Base-by-base conservation (phyloP, 2,797 vertebrate species). In the Coracias cyanogaster region DNA sequence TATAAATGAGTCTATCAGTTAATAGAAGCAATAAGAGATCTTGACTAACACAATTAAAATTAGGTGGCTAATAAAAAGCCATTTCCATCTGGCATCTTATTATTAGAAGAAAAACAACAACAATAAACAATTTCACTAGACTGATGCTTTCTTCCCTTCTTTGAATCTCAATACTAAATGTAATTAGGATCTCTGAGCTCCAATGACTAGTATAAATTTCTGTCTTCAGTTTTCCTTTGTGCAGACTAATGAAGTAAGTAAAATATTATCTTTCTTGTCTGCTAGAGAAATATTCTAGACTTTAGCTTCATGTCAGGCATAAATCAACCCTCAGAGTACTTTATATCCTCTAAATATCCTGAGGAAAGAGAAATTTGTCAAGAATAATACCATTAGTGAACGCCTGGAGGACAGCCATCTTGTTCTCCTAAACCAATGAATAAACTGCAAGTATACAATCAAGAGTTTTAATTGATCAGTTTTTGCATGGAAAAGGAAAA, bases 341-440 rank as follows among this genome's bases (percentile, higher is more conserved):
- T 98, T 97, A 96, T 90, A 97, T 98, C 97, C 97, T 96, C 97
- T 97, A 96, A 98, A 98, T 98, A 97, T 98, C 97, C 97, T 95
- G 96, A 98, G 97, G 95, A 97, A 98, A 98, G 95, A 96, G 92
- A 97, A 98, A 98, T 98, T 98, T 96, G 98, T 99, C 98, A 98
- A 98, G 98, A 98, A 97, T 97, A 98, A 98, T 97, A 96, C 96
- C 97, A 98, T 97, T 98, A 98, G 96, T 96, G 98, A 98, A 98
- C 97, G 97, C 98, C 98, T 98, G 96, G 96, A 98, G 97, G 98
- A 96, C 82, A 98, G 97, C 97, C 97, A 98, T 98, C 96, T 98
- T 98, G 98, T 97, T 98, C 96, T 98, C 94, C 97, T 97, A 79
- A 96, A 97, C 96, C 97, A 98, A 97, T 93, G 97, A 98, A 97